Conservation (phyloP, 2,113 vertebrate species). For the Amia ocellicauda region DNA sequence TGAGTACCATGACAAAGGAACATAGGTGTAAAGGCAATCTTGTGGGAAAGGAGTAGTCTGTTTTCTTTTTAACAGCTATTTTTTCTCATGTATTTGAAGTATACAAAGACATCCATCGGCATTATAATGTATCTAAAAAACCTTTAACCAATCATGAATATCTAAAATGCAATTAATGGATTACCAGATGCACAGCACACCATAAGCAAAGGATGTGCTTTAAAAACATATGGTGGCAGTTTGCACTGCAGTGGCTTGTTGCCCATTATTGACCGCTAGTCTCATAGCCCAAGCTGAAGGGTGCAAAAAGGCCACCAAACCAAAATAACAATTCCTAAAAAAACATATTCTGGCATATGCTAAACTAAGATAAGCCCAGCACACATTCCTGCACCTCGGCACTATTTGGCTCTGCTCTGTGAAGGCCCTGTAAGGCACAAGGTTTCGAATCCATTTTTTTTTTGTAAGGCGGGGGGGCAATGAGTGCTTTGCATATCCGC, state of each 20-base stretch:
- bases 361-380: constrained; percentile 46
- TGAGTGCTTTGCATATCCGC: constrained; percentile 77
- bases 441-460: constrained; percentile 66
- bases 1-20: no score
- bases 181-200: no score
- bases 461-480: constrained; percentile 37
- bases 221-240: neutral
- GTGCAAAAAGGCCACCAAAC: constrained; percentile 33
- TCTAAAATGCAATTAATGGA: no score
- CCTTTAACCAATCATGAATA: no score
- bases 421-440: constrained; percentile 61
- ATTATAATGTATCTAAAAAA: no score
- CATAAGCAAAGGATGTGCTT: no score
- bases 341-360: constrained; percentile 33
- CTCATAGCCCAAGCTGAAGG: constrained; percentile 28
- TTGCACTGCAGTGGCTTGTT: neutral
- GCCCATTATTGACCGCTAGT: neutral
- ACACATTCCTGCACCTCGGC: constrained; percentile 58
- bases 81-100: neutral
- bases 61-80: neutral
- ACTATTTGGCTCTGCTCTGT: constrained; percentile 29
- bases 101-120: no score
- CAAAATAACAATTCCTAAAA: constrained; percentile 12
- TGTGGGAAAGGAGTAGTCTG: no score
- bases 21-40: no score